Conservation (phyloP, 2,888 invertebrate genomes). For the Orthonevra nobilis region DNA sequence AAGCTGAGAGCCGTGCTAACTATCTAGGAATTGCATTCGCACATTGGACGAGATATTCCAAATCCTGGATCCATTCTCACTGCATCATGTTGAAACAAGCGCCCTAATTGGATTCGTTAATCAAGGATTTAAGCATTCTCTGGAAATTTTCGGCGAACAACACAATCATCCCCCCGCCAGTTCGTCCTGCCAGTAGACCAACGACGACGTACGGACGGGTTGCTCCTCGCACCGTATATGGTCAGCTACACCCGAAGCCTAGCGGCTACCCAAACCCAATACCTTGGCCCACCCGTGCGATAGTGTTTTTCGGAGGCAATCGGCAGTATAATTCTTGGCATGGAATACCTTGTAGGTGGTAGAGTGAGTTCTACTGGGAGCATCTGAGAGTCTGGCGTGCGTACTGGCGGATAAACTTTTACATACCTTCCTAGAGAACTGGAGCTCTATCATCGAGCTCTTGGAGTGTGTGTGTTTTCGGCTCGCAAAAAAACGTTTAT, state of each 20-base stretch:
- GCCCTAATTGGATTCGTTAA: constrained; percentile 75
- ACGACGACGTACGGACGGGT: background rate
- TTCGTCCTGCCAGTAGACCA: background rate
- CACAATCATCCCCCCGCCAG: constrained; percentile 62
- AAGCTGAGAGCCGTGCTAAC: constrained; percentile 62
- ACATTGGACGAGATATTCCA: constrained; percentile 65
- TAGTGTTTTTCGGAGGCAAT: constrained; percentile 52
- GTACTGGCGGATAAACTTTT: constrained; percentile 57
- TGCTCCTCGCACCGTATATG: constrained; percentile 25
- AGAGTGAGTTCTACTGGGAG: constrained; percentile 5
- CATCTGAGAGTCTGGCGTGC: constrained; percentile 49
- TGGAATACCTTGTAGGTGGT: background rate
- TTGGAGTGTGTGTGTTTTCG: background rate
- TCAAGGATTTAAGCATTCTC: constrained; percentile 75
- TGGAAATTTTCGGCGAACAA: constrained; percentile 73
- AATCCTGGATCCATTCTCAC: constrained; percentile 71
- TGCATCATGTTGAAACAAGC: constrained; percentile 73
- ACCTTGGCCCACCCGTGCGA: constrained; percentile 41
- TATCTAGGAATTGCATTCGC: constrained; percentile 66
- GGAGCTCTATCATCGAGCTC: background rate
- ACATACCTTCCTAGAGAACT: constrained; percentile 39
- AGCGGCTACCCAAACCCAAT: constrained; percentile 30
- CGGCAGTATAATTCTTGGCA: constrained; percentile 47
- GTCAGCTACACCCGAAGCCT: constrained; percentile 55
- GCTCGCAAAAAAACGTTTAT: background rate